These are phyloP conservation scores for Perizoma flavofasciatum DNA, from an alignment of 2,888 invertebrate genomes.

Conservation along the genomic window DNA sequence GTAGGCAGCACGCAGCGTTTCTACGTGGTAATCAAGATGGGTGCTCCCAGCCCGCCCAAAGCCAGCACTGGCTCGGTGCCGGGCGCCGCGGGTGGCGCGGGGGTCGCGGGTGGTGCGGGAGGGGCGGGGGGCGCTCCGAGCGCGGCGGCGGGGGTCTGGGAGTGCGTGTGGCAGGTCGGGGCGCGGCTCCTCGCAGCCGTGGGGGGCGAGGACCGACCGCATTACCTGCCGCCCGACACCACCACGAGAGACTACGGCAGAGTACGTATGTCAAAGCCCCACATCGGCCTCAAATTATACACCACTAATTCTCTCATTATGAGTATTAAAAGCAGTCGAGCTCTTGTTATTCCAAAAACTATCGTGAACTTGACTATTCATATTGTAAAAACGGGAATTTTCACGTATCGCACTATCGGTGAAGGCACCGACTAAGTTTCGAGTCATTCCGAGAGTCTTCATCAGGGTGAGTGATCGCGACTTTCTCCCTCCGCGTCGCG, in stretches of 20 bases:
- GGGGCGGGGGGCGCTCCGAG: constrained; percentile 38
- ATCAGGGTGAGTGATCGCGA: no score
- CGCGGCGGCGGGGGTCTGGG: constrained; percentile 88
- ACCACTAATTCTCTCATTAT: no score
- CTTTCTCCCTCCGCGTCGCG: no score
- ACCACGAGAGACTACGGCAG: constrained; percentile 85
- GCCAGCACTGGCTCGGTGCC: no score
- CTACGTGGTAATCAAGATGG: constrained; percentile 85
- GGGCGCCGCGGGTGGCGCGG: constrained; percentile 50
- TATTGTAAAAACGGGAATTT: no score
- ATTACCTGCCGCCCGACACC: constrained; percentile 85
- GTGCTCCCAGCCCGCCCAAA: constrained; percentile 27
- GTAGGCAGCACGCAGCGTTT: constrained; percentile 92
- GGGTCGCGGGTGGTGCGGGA: background rate
- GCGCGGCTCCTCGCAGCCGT: constrained; percentile 88
- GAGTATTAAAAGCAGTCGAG: no score
- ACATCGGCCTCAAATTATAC: no score
- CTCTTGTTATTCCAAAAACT: no score
- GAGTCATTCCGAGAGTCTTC: no score
- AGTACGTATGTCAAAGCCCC: constrained; percentile 60
- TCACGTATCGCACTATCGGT: no score
- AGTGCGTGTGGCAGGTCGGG: constrained; percentile 95
- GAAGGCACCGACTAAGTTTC: no score
- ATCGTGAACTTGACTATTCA: no score
- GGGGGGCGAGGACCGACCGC: constrained; percentile 79